phyloP scores from a whole-genome alignment of 2,888 invertebrate genomes.

The Endomychus coccineus region DNA sequence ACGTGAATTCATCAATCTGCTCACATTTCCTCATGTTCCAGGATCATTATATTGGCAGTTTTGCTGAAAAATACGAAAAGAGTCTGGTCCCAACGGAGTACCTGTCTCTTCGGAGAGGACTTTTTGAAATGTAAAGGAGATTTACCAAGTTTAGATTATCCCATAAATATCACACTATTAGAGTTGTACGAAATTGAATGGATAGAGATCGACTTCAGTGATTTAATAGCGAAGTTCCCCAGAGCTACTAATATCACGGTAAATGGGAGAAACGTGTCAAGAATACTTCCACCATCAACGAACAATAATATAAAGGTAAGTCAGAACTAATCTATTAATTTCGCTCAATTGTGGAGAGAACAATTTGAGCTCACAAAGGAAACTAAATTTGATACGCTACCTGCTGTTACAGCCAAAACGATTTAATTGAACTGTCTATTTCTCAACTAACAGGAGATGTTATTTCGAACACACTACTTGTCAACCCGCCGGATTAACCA shows the following conservation, averaged over 20 bases:
- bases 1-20: too few relatives aligned
- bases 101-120: constrained; percentile 10
- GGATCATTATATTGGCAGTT: constrained; percentile 5
- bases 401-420: too few relatives aligned
- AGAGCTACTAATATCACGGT: constrained; percentile 22
- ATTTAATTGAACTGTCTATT: too few relatives aligned
- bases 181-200: constrained; percentile 16
- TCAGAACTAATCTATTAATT: too few relatives aligned
- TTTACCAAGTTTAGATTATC: constrained; percentile 13
- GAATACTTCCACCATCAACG: constrained; percentile 19
- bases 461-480: too few relatives aligned
- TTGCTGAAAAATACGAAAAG: constrained; percentile 4
- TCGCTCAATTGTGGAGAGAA: too few relatives aligned
- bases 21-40: constrained; percentile 5
- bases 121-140: constrained; percentile 9
- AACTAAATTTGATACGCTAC: too few relatives aligned
- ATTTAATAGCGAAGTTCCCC: constrained; percentile 21
- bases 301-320: constrained; percentile 21
- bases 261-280: constrained; percentile 22
- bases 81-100: constrained; percentile 6
- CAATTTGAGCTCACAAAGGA: too few relatives aligned
- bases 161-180: constrained; percentile 11
- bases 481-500: too few relatives aligned
- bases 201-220: constrained; percentile 20
- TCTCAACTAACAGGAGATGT: too few relatives aligned